A percentile compares a stretch with the other conserved stretches of the same genome.
Evolutionary conservation across 1,140 invertebrate species (phyloP).

Genomic region (Diploscapter pachys): DNA sequence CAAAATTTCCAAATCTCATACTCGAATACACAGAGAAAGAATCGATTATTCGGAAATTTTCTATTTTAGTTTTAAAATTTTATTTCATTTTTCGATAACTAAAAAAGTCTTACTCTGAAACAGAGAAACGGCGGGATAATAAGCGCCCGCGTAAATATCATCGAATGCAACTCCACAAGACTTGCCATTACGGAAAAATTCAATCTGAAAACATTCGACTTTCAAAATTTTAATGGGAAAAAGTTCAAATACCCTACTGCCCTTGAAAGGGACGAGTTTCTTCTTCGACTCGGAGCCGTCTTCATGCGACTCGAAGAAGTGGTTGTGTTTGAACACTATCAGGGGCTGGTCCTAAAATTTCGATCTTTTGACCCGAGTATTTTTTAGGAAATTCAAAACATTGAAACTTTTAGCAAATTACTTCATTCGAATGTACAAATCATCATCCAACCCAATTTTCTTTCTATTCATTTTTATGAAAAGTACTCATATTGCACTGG

Average conservation of each 20-base stretch:
- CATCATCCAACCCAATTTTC: background rate
- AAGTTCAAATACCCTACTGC: conserved; percentile 67
- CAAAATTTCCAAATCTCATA: too few relatives aligned
- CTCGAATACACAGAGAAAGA: too few relatives aligned
- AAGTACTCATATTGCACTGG: too few relatives aligned
- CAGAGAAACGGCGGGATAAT: conserved; percentile 87
- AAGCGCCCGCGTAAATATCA: conserved; percentile 83
- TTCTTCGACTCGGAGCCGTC: conserved; percentile 80
- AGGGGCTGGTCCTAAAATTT: conserved; percentile 18
- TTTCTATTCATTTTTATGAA: too few relatives aligned
- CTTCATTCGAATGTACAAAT: conserved; percentile 9
- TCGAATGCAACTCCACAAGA: conserved; percentile 72
- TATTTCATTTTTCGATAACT: too few relatives aligned
- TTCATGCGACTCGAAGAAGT: conserved; percentile 98
- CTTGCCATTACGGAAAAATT: conserved; percentile 88
- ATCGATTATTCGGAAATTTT: too few relatives aligned
- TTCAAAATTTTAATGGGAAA: too few relatives aligned
- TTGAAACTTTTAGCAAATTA: background rate
- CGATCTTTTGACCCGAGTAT: background rate
- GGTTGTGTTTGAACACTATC: conserved; percentile 75
- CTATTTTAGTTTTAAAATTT: too few relatives aligned
- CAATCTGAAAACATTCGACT: conserved; percentile 65
- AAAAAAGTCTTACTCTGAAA: conserved; percentile 63
- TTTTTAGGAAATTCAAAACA: background rate
- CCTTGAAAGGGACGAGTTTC: conserved; percentile 70